phyloP scores from a whole-genome alignment of 1,140 invertebrate genomes.

The Lysiphlebus fabarum region DNA sequence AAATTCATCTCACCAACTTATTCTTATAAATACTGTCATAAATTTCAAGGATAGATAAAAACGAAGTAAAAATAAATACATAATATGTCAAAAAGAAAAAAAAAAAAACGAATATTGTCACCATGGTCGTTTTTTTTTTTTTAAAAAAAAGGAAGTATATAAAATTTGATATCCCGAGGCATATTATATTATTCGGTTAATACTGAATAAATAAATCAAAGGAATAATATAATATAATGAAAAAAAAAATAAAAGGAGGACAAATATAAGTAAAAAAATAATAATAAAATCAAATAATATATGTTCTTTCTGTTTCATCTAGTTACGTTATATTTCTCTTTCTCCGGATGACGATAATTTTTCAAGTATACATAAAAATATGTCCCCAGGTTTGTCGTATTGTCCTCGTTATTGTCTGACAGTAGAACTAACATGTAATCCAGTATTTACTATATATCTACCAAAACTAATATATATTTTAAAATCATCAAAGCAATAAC shows the following conservation, averaged over 20 bases:
- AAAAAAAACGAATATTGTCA: too few species aligned
- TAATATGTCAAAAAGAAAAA: too few species aligned
- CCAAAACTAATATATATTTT: constrained; percentile 1
- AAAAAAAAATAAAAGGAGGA: too few species aligned
- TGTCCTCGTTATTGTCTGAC: constrained; percentile 38
- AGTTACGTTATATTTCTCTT: background rate
- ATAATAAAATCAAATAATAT: too few species aligned
- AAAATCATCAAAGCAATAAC: background rate
- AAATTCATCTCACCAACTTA: too few species aligned
- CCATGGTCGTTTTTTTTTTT: too few species aligned
- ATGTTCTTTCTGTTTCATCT: constrained; percentile 19
- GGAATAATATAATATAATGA: too few species aligned
- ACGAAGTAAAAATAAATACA: too few species aligned
- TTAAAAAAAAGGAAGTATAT: constrained; percentile 19
- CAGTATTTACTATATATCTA: constrained; percentile 26
- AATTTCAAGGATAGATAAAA: too few species aligned
- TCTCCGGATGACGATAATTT: constrained; percentile 36
- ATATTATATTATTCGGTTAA: background rate
- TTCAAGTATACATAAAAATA: constrained; percentile 19
- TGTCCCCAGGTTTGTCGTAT: constrained; percentile 28
- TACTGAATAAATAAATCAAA: too few species aligned
- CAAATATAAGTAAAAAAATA: too few species aligned
- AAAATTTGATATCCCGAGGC: constrained; percentile 39
- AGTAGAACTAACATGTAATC: constrained; percentile 30
- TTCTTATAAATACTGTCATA: too few species aligned